Conservation (phyloP, 53 echinoderm and acorn worm species). For the Patiria pectinifera region DNA sequence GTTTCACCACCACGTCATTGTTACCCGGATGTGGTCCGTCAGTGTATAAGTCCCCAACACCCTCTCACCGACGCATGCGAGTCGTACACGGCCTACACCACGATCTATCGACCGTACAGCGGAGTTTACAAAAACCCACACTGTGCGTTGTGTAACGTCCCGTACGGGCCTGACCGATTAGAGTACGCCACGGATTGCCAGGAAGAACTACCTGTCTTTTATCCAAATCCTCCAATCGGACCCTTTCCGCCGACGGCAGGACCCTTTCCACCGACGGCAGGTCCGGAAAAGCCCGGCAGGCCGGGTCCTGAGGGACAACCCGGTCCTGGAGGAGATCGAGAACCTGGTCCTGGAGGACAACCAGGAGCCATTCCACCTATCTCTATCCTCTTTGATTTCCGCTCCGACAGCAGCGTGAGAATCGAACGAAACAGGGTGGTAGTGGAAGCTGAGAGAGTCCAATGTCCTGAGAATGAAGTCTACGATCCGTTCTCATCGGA, state of each 20-base stretch:
- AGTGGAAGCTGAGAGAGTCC: conserved; percentile 15
- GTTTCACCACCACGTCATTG: conserved; percentile 3
- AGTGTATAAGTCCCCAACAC: conserved; percentile 4
- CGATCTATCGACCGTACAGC: neutral
- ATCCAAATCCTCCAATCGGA: neutral
- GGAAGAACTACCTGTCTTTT: conserved; percentile 14
- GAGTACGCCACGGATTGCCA: conserved; percentile 32
- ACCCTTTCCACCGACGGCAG: neutral
- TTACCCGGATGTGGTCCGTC: conserved; percentile 20
- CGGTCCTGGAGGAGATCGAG: neutral
- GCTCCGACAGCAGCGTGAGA: conserved; percentile 41
- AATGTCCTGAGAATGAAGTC: conserved; percentile 48
- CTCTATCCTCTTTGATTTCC: conserved; percentile 61
- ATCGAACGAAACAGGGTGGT: neutral
- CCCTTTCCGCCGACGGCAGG: neutral
- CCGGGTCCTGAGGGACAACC: neutral
- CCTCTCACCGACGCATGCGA: conserved; percentile 48
- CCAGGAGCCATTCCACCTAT: conserved; percentile 12
- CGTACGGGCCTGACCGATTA: conserved; percentile 20
- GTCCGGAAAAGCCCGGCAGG: neutral
- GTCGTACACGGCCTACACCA: conserved; percentile 51
- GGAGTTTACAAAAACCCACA: conserved; percentile 46
- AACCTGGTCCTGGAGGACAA: neutral
- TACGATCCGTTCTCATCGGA: conserved; percentile 50
- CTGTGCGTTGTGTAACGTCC: conserved; percentile 55